Base-by-base conservation (phyloP, 1,140 invertebrate species). In the Solen grandis region DNA sequence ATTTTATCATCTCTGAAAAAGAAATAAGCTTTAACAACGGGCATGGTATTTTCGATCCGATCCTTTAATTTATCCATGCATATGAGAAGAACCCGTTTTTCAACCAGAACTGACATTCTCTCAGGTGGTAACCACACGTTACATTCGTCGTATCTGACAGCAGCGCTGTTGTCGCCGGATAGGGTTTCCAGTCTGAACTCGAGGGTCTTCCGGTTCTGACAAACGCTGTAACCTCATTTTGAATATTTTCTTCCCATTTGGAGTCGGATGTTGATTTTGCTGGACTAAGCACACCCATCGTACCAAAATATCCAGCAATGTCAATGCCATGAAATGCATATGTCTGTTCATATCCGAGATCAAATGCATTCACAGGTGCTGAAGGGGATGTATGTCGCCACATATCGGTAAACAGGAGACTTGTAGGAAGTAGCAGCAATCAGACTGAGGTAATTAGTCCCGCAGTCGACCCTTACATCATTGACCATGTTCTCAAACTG, bases 271-370 rank as follows among this genome's bases (percentile, higher is more conserved):
- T 38, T n/a, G 60, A 14, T 2, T 38, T 57, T 5, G 25, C 14
- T 55, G 66, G 68, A 0, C 41, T 19, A 8, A 46, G 19, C 41
- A 46, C 19, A 5, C 29, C 25, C 38, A 87, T 75, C 14, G 52
- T 54, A 1, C 57, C 65, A 41, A 85, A 87, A 60, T 84, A 87
- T 0, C 63, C 84, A 10, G 74, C 38, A 10, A 83, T 57, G 38
- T 87, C 86, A 55, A 84, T 84, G 22, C 82, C 74, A 27, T 85
- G 72, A 62, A 79, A 87, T 2, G 82, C 60, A 41, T 83, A 85
- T 27, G 29, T 66, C 3, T 74, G 1, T 29, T 72, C 38, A 3
- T 78, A 35, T 0, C 54, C 2, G 13, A 3, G 16, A 13, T 63
- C 62, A 41, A 73, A 83, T 2, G 75, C 27, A 1, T 33, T 66